A percentile compares a stretch with the other conserved stretches of the same genome.
Evolutionary conservation across 37 sponge, comb jelly and placozoan species (phyloP).

Genomic region (Halisarca cf. caerulea): DNA sequence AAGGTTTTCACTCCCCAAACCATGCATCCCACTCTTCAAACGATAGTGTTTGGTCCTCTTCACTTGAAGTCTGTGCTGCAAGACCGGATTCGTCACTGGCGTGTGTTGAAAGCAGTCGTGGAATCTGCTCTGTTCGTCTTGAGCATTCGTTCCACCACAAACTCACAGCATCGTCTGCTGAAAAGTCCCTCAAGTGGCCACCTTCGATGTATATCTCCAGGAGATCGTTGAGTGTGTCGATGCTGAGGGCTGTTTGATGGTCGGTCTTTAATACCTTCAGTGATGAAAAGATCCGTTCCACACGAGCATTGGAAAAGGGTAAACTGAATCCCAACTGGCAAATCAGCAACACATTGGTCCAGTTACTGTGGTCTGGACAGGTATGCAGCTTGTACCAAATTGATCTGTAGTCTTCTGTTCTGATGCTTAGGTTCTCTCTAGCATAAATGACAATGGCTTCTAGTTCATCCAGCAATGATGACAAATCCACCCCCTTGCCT

Average conservation of each 20-base stretch:
- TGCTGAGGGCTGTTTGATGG: conserved; percentile 11
- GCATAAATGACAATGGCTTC: conserved; percentile 36
- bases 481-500: conserved; percentile 30
- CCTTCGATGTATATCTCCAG: conserved; percentile 33
- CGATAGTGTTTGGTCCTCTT: too few relatives aligned
- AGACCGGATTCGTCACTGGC: too few relatives aligned
- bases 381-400: not conserved
- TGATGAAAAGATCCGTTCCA: conserved; percentile 35
- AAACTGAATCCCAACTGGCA: conserved; percentile 47
- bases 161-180: too few relatives aligned
- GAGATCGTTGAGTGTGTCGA: conserved; percentile 22
- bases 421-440: not conserved
- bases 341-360: conserved; percentile 40
- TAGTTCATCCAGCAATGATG: conserved; percentile 37
- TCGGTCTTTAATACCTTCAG: conserved; percentile 29
- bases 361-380: conserved; percentile 21
- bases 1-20: too few relatives aligned
- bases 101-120: too few relatives aligned
- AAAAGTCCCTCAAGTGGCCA: too few relatives aligned
- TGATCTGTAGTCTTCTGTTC: not conserved
- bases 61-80: too few relatives aligned
- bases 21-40: too few relatives aligned
- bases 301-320: conserved; percentile 43
- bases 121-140: too few relatives aligned
- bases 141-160: too few relatives aligned